Base-by-base conservation (phyloP, 2,113 vertebrate species). In the Rhinoptilus africanus region DNA sequence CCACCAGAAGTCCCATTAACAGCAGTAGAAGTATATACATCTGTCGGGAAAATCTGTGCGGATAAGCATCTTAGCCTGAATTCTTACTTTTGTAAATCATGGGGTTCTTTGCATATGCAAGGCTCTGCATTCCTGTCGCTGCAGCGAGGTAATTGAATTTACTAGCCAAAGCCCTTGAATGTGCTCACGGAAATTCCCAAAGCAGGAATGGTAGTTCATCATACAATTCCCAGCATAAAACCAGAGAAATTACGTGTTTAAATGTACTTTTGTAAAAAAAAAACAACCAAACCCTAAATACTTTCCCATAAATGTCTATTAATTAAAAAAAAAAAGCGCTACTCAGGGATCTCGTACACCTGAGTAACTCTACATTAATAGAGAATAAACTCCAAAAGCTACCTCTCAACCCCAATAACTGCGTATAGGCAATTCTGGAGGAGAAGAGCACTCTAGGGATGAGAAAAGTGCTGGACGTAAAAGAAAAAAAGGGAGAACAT, bases 121-220 rank as follows among this genome's bases (percentile, higher is more conserved):
- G 5, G 12, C 63, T 84, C 59, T 68, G 63, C 83, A 86, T 76
- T 94, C 57, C 83, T 92, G 80, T 89, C 92, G 94, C 62, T 45
- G 41, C 32, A 63, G 35, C 41, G 66, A 73, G 59, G 59, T 93
- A 88, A 93, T 54, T 85, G 63, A 93, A 93, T 92, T 93, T 92
- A 92, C 43, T 84, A 87, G 82, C 39, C 69, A 73, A 77, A 48
- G 21, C 24, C 34, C 67, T 41, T 39, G 20, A 92, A 81, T 20
- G 14, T 39, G 73, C 80, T 76, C 48, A 32, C 11, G 85, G 57
- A 85, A 78, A 85, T 88, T 96, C 83, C 64, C 72, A 81, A 45
- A 94, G 69, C 66, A 76, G n/a, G 68, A 83, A 45, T 4, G 18
- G 51, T 47, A 63, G 64, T 50, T 91, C 53, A 86, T 79, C 3